phyloP scores from a whole-genome alignment of 2,888 invertebrate genomes.

The Candidula unifasciata region DNA sequence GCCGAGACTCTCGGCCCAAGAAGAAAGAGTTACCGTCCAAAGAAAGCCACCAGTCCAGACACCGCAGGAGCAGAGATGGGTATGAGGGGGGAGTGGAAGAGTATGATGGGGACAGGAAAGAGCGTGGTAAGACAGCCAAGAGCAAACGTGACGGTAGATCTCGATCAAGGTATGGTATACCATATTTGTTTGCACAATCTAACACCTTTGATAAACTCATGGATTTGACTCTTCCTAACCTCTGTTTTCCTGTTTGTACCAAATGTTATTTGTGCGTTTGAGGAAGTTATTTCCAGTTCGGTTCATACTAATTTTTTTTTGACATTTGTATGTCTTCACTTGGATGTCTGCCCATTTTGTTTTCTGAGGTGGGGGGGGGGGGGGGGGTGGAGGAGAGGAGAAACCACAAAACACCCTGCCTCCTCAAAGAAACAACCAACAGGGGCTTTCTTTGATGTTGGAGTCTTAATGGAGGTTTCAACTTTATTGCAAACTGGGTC shows the following conservation, averaged over 20 bases:
- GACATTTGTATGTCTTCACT: no score
- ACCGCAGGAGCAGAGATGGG: constrained; percentile 46
- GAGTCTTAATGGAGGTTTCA: no score
- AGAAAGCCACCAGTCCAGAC: constrained; percentile 47
- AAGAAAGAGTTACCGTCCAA: constrained; percentile 54
- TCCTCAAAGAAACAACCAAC: no score
- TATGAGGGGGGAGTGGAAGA: constrained; percentile 47
- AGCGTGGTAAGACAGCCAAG: constrained; percentile 77
- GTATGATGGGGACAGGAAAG: constrained; percentile 61
- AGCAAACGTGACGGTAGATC: constrained; percentile 76
- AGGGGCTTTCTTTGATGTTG: no score
- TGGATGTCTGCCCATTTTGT: no score
- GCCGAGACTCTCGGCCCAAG: constrained; percentile 55
- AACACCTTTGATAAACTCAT: neutral
- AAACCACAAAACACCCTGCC: no score
- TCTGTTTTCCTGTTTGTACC: neutral
- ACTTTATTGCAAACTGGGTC: no score
- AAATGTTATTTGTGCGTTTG: neutral
- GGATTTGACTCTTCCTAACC: neutral
- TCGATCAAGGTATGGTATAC: constrained; percentile 71
- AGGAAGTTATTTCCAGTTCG: neutral
- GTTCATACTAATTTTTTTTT: no score
- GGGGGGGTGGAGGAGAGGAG: no score
- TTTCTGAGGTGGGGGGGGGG: no score
- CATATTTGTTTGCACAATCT: neutral